These are phyloP conservation scores for Psephotus haematonotus DNA, from an alignment of 2,113 vertebrate genomes.

Conservation along the genomic window DNA sequence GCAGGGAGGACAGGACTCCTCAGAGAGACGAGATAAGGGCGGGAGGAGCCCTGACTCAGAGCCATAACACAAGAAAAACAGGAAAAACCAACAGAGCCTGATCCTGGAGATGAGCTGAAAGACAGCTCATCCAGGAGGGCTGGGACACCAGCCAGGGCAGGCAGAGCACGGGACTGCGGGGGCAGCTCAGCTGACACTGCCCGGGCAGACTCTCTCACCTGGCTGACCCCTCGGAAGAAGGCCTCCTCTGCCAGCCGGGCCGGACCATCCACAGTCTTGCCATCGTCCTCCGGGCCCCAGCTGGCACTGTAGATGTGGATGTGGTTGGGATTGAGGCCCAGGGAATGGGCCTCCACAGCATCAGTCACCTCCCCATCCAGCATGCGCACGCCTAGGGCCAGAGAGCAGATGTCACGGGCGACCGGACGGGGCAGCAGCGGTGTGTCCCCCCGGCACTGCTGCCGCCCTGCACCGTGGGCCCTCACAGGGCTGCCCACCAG, in stretches of 20 bases:
- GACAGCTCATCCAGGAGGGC: neutral
- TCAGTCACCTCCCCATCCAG: conserved; percentile 98
- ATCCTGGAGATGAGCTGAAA: neutral
- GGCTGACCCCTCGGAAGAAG: conserved; percentile 89
- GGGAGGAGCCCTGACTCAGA: conserved; percentile 34
- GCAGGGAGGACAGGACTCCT: neutral
- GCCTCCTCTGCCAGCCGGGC: conserved; percentile 94
- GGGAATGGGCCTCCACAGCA: conserved; percentile 92
- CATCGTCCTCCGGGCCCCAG: conserved; percentile 97
- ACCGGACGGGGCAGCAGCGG: accelerated
- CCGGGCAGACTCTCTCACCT: conserved; percentile 76
- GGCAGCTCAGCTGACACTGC: accelerated
- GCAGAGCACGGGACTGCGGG: neutral
- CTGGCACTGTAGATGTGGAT: conserved; percentile 98
- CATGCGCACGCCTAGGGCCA: conserved; percentile 91
- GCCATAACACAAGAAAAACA: neutral
- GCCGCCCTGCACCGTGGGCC: accelerated
- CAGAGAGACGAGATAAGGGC: neutral
- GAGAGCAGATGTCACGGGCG: neutral
- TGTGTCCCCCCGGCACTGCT: neutral
- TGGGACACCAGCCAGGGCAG: neutral
- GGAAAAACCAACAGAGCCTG: conserved; percentile 45
- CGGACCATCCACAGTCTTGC: conserved; percentile 95
- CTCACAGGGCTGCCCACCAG: neutral
- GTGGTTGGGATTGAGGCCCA: conserved; percentile 93